Evolutionary conservation across 2,888 invertebrate species (phyloP), one percentile per base, ranked within the genome.

Genomic region (Physocephala rufipes): DNA sequence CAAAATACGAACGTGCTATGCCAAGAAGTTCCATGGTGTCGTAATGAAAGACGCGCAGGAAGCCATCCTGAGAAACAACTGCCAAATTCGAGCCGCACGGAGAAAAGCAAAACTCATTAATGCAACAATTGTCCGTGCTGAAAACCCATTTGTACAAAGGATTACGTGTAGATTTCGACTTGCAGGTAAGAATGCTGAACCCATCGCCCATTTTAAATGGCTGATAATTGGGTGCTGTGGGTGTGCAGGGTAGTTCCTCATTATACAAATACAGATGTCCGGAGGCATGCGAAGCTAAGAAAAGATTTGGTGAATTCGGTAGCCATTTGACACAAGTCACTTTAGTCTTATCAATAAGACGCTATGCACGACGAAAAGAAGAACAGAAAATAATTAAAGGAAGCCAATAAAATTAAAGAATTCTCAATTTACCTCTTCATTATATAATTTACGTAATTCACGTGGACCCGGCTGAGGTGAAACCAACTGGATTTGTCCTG

Each of bases 181-280:
- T 96, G 86, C 97, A 97, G 16, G 97, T 97, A 87, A 95, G 94
- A 78, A 99, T 94, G 74, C 95, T 92, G 86, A 92, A 99, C 70
- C 95, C 95, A 77, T 97, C 97, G 2, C 97, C 97, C 80, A 93
- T 93, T 86, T 97, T 97, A 86, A 97, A 95, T 47, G 94, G 91
- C 86, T 98, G 97, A 87, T 98, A 99, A 84, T 93, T 93, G 1
- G 99, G 99, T 68, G 95, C 90, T 21, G 95, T 91, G 21, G 95
- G 92, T 12, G 95, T 94, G 86, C 97, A 97, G 12, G 93, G 91
- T 77, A 97, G 88, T 87, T 97, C 97, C 87, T 97, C 97, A 87
- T 97, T 97, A 88, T 99, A 99, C 69, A 99, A 91, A 88, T 99
- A 99, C 81, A 99, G 90, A 84, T 97, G 95, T 24, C 99, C 99